Conservation (phyloP, 2,888 invertebrate genomes). For the Pseudanteris insignis region DNA sequence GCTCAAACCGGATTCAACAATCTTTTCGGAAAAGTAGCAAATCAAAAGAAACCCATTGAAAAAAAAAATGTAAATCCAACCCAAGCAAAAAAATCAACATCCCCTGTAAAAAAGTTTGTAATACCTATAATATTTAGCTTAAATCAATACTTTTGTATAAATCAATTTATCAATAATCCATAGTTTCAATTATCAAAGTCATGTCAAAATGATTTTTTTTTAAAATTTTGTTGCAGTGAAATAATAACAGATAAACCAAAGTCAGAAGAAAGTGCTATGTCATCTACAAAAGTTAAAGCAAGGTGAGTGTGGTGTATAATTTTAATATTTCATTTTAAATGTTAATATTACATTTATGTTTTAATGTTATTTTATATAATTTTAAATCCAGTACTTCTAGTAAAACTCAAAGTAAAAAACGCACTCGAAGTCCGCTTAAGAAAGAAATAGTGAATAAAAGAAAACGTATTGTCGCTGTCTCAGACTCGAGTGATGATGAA, state of each 20-base stretch:
- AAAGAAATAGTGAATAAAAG: slow-evolving; percentile 49
- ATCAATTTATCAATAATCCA: too few species aligned
- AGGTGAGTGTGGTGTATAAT: not conserved
- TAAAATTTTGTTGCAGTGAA: slow-evolving; percentile 7
- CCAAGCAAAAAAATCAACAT: slow-evolving; percentile 10
- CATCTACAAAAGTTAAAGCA: not conserved
- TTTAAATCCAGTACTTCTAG: too few species aligned
- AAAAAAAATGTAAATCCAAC: slow-evolving; percentile 20
- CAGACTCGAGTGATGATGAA: slow-evolving; percentile 56
- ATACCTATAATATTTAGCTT: too few species aligned
- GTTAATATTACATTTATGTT: too few species aligned
- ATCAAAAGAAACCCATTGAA: slow-evolving; percentile 29
- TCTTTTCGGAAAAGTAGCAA: slow-evolving; percentile 53
- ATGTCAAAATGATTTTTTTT: too few species aligned
- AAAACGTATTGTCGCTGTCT: slow-evolving; percentile 54
- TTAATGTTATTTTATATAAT: too few species aligned
- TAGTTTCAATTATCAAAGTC: too few species aligned
- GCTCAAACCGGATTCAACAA: slow-evolving; percentile 53
- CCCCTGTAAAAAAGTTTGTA: slow-evolving; percentile 12
- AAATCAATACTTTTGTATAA: too few species aligned
- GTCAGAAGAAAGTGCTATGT: too few species aligned
- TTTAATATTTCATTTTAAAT: not conserved
- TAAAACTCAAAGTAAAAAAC: slow-evolving; percentile 27
- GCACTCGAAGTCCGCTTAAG: slow-evolving; percentile 35
- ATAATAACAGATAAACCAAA: too few species aligned